A percentile compares a stretch with the other conserved stretches of the same genome.
Evolutionary conservation across 2,113 vertebrate species (phyloP).

Genomic region (Vicugna pacos): DNA sequence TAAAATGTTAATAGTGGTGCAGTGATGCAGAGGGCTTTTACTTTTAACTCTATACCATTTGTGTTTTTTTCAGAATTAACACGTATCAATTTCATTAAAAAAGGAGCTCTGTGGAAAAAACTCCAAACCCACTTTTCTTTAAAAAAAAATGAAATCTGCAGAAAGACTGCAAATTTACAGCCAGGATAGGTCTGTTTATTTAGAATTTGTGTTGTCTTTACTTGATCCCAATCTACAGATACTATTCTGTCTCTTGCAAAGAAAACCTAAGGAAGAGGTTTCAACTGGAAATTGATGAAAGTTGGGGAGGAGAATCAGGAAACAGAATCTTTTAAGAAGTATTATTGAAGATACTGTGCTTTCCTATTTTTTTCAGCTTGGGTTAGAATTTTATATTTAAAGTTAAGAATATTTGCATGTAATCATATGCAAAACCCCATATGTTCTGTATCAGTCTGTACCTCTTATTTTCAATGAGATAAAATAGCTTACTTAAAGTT

Average conservation of each 20-base stretch:
- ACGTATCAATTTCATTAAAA: not conserved
- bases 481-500: constrained; percentile 79
- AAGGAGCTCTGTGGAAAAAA: not conserved
- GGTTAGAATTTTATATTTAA: constrained; percentile 27
- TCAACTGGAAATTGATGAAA: not conserved
- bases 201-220: not conserved
- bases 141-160: not conserved
- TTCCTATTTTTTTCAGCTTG: constrained; percentile 47
- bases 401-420: constrained; percentile 49
- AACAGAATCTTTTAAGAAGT: not conserved
- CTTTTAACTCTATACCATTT: not conserved
- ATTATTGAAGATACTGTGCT: not conserved
- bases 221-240: not conserved
- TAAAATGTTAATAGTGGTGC: not conserved
- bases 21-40: not conserved
- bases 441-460: constrained; percentile 45
- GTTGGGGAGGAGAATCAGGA: not conserved
- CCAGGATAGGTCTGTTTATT: not conserved
- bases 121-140: not conserved
- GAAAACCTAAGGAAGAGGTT: not conserved
- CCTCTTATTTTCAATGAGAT: constrained; percentile 71
- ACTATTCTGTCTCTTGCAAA: not conserved
- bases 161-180: not conserved
- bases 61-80: not conserved
- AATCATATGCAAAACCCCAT: constrained; percentile 24